phyloP scores from a whole-genome alignment of 92 coral and sea anemone species.

The Blastomussa wellsi region DNA sequence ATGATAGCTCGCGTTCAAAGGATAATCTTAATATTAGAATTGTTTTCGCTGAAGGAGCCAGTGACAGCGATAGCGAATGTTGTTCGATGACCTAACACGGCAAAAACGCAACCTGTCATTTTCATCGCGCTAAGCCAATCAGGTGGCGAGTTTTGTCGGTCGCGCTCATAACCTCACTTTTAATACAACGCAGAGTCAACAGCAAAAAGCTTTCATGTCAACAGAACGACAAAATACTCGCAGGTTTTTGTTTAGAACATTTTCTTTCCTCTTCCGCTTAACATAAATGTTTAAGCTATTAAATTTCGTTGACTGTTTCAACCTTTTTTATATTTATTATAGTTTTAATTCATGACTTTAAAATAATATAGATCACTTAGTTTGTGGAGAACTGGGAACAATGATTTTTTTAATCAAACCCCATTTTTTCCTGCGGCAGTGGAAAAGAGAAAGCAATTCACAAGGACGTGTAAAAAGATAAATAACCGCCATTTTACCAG shows the following conservation, averaged over 20 bases:
- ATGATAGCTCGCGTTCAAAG: not conserved
- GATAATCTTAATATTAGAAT: constrained; percentile 26
- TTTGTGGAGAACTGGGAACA: too few species aligned
- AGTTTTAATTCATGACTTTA: too few species aligned
- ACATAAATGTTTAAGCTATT: too few species aligned
- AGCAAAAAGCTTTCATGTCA: not conserved
- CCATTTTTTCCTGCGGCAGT: too few species aligned
- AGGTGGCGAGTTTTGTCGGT: constrained; percentile 36
- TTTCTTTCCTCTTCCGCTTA: too few species aligned
- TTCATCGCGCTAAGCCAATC: constrained; percentile 47
- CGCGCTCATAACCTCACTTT: constrained; percentile 33
- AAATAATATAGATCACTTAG: too few species aligned
- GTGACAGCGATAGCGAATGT: constrained; percentile 17
- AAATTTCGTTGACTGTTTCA: too few species aligned
- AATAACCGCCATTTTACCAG: too few species aligned
- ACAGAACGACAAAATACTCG: not conserved
- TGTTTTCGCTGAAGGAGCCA: constrained; percentile 29
- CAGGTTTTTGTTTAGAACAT: not conserved
- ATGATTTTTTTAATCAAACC: too few species aligned
- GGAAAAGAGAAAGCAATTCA: too few species aligned
- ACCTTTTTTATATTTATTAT: too few species aligned
- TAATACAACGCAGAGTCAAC: constrained; percentile 23
- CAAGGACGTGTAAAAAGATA: too few species aligned
- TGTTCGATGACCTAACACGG: constrained; percentile 67
- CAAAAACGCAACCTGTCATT: constrained; percentile 74